phyloP scores from a whole-genome alignment of 2,888 invertebrate genomes.

The Athalia rosae region DNA sequence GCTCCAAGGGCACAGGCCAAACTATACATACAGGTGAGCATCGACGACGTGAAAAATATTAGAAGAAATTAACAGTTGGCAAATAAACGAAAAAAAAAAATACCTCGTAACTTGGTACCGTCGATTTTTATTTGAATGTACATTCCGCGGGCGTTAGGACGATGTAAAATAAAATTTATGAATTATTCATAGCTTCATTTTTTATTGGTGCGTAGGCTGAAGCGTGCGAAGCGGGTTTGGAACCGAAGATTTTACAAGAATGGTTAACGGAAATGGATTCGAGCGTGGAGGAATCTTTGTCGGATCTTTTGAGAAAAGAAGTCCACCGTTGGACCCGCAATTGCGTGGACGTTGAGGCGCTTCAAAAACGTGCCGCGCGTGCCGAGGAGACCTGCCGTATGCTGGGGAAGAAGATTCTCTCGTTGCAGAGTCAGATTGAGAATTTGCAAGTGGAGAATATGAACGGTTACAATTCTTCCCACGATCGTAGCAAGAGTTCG shows the following conservation, averaged over 20 bases:
- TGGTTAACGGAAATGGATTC: conserved; percentile 67
- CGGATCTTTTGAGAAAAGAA: conserved; percentile 75
- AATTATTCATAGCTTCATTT: conserved; percentile 19
- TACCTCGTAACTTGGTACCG: background rate
- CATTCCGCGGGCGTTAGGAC: too few relatives aligned
- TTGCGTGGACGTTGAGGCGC: conserved; percentile 86
- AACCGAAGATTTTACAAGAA: conserved; percentile 68
- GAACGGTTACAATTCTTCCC: conserved; percentile 59
- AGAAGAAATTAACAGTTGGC: background rate
- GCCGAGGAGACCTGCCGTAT: conserved; percentile 76
- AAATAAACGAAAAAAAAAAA: background rate
- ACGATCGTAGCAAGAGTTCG: conserved; percentile 39
- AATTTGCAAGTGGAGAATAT: conserved; percentile 64
- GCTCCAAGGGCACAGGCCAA: conserved; percentile 85
- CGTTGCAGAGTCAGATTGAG: conserved; percentile 66
- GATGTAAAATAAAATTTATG: too few relatives aligned
- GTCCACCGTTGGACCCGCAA: conserved; percentile 86
- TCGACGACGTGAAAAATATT: conserved; percentile 49
- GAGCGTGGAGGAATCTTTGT: conserved; percentile 64
- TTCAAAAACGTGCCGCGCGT: conserved; percentile 82
- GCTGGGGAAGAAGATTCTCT: conserved; percentile 66
- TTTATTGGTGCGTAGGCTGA: conserved; percentile 62
- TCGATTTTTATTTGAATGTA: background rate
- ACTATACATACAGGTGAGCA: conserved; percentile 84
- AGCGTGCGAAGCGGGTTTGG: conserved; percentile 71